phyloP scores from a whole-genome alignment of 2,888 invertebrate genomes.

The Agriopis aurantiaria region DNA sequence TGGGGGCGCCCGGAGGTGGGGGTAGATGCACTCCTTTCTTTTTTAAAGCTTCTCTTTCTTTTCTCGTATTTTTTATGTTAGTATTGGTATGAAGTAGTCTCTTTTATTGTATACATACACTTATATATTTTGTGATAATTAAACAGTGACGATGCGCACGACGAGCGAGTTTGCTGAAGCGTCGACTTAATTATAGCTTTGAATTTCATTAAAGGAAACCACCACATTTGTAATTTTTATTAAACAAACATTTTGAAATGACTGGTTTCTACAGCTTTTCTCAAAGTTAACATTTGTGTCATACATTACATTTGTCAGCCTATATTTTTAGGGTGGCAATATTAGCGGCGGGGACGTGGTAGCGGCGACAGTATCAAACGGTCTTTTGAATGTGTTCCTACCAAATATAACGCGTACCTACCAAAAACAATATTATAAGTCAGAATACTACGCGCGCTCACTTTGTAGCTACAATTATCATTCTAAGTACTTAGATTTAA shows the following conservation, averaged over 20 bases:
- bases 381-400: conserved; percentile 62
- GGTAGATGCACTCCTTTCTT: conserved; percentile 85
- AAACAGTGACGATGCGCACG: conserved; percentile 83
- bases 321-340: conserved; percentile 60
- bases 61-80: conserved; percentile 84
- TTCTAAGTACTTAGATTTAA: not conserved
- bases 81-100: conserved; percentile 83
- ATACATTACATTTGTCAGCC: conserved; percentile 61
- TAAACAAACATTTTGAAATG: conserved; percentile 59
- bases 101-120: conserved; percentile 80
- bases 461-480: conserved; percentile 48
- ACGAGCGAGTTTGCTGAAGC: conserved; percentile 77
- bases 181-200: conserved; percentile 82
- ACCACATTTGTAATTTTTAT: conserved; percentile 77
- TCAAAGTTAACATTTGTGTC: conserved; percentile 58
- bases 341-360: conserved; percentile 65
- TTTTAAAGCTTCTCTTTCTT: conserved; percentile 86
- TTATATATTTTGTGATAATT: conserved; percentile 80
- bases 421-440: conserved; percentile 6
- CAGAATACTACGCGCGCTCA: conserved; percentile 14
- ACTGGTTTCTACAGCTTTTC: conserved; percentile 51
- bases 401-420: conserved; percentile 18
- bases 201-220: conserved; percentile 84
- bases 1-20: conserved; percentile 81
- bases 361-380: conserved; percentile 68